A percentile compares a stretch with the other conserved stretches of the same genome.
phyloP scores from a whole-genome alignment of 2,888 invertebrate genomes.

The Rotaria magnacalcarata region DNA sequence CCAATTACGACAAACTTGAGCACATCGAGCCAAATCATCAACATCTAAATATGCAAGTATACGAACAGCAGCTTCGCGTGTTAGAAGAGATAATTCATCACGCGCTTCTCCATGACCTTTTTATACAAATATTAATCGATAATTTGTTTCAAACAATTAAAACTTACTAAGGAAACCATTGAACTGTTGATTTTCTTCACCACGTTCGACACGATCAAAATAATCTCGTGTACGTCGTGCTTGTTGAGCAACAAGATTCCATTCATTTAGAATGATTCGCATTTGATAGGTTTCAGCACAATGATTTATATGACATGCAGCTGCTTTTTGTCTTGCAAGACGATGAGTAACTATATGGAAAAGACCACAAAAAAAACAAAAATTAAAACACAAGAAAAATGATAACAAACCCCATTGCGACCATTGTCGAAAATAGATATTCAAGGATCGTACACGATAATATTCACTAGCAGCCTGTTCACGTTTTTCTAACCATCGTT shows the following conservation, averaged over 20 bases:
- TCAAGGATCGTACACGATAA: neutral
- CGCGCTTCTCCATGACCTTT: conserved; percentile 56
- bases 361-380: neutral
- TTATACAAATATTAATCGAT: neutral
- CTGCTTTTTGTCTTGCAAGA: neutral
- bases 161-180: conserved; percentile 53
- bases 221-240: conserved; percentile 58
- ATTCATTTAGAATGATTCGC: conserved; percentile 55
- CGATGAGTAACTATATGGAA: neutral
- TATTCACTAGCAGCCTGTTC: neutral
- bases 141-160: neutral
- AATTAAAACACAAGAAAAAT: neutral
- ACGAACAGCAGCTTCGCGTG: conserved; percentile 49
- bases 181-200: conserved; percentile 58
- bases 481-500: neutral
- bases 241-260: conserved; percentile 56
- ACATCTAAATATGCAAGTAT: conserved; percentile 58
- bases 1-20: conserved; percentile 59
- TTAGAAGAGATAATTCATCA: conserved; percentile 54
- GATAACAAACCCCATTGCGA: neutral
- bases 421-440: conserved; percentile 17
- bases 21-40: conserved; percentile 56
- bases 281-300: conserved; percentile 47
- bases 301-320: neutral
- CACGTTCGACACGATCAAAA: conserved; percentile 58